phyloP scores from a whole-genome alignment of 2,113 vertebrate species.

The Chamaea fasciata region DNA sequence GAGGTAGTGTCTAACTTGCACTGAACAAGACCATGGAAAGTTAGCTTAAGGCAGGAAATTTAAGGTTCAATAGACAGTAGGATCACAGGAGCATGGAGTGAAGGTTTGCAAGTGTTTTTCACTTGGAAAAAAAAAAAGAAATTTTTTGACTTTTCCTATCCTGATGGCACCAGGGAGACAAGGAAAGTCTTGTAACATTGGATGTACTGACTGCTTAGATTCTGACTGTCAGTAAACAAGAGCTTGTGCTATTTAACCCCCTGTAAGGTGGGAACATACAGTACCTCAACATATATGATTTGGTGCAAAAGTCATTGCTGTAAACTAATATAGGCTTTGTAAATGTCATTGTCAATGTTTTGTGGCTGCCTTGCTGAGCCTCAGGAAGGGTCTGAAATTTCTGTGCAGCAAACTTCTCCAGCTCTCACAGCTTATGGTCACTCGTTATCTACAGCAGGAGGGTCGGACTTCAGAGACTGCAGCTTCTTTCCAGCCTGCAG shows the following conservation, averaged over 20 bases:
- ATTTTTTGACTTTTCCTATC: neutral
- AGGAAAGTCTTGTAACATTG: neutral
- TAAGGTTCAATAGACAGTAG: neutral
- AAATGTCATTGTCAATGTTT: neutral
- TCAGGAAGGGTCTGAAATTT: neutral
- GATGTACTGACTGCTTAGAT: neutral
- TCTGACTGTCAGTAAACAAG: neutral
- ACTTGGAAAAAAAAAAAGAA: neutral
- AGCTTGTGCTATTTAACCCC: neutral
- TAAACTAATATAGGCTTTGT: neutral
- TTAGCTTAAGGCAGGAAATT: neutral
- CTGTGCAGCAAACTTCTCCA: neutral
- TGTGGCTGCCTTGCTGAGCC: neutral
- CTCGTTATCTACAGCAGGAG: slow-evolving; percentile 3
- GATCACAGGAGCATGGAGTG: neutral
- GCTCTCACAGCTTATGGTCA: slow-evolving; percentile 2
- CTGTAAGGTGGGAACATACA: neutral
- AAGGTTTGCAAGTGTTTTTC: neutral
- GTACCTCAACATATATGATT: neutral
- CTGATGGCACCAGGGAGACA: neutral
- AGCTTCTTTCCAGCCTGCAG: slow-evolving; percentile 28
- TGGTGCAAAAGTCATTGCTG: neutral
- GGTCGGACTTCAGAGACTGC: neutral
- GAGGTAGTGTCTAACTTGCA: neutral
- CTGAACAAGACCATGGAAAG: neutral